A percentile compares a stretch with the other conserved stretches of the same genome.
These are phyloP conservation scores for Cyprinus carpio DNA, from an alignment of 2,113 vertebrate species.

Conservation along the genomic window DNA sequence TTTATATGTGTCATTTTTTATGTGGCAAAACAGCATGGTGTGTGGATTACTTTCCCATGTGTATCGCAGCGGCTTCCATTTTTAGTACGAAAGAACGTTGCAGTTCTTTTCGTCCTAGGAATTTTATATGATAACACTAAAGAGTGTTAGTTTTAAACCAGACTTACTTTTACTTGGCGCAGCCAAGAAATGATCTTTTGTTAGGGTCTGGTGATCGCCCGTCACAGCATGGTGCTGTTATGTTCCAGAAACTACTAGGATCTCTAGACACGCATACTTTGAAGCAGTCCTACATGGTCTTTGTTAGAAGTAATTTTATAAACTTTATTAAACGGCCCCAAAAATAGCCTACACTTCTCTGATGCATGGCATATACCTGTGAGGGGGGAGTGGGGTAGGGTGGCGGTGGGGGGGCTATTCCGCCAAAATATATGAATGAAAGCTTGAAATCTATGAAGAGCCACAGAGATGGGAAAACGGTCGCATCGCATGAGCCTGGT, in stretches of 20 bases:
- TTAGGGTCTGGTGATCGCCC: no score
- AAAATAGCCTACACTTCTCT: constrained; percentile 39
- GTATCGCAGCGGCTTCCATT: not conserved
- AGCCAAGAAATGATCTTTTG: no score
- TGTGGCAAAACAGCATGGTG: not conserved
- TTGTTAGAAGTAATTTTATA: not conserved
- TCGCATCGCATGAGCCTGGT: constrained; percentile 10
- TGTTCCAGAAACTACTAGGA: not conserved
- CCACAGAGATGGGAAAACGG: not conserved
- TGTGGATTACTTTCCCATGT: not conserved
- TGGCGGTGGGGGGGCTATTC: no score
- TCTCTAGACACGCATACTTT: not conserved
- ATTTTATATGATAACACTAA: constrained; percentile 9
- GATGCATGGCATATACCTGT: not conserved
- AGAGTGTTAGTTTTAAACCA: not conserved
- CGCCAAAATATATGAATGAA: not conserved
- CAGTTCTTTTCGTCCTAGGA: not conserved
- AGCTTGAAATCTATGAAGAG: not conserved
- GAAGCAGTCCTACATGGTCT: not conserved
- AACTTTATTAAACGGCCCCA: constrained; percentile 15
- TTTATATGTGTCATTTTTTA: constrained; percentile 4
- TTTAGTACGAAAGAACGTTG: not conserved
- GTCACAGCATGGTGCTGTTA: constrained; percentile 2
- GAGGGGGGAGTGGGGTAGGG: no score
- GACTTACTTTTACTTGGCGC: not conserved